These are phyloP conservation scores for Tenthredo mesomela DNA, from an alignment of 2,888 invertebrate genomes.

Conservation along the genomic window DNA sequence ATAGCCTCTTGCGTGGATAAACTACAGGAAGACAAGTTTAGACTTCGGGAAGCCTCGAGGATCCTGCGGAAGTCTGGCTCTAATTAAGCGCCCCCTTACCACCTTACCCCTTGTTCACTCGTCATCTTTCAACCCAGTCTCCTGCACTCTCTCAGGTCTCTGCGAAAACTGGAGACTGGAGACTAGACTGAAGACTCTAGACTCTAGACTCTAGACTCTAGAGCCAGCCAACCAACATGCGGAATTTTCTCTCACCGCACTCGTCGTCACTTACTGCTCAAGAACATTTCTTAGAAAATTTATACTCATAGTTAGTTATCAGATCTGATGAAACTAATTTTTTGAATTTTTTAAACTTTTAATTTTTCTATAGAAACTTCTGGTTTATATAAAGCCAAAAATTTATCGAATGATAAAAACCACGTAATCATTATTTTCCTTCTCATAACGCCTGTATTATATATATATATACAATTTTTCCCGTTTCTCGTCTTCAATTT, in stretches of 20 bases:
- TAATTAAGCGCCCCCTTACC: slow-evolving; percentile 75
- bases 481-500: neutral
- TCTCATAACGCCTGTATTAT: slow-evolving; percentile 62
- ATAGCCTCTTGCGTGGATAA: slow-evolving; percentile 46
- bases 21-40: slow-evolving; percentile 68
- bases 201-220: slow-evolving; percentile 29
- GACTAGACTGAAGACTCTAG: slow-evolving; percentile 32
- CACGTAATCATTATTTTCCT: slow-evolving; percentile 55
- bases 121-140: slow-evolving; percentile 59
- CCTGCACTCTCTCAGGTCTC: slow-evolving; percentile 67
- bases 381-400: neutral
- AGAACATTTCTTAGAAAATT: neutral
- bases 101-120: slow-evolving; percentile 58
- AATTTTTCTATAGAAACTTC: neutral
- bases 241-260: slow-evolving; percentile 30
- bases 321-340: neutral
- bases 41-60: slow-evolving; percentile 75
- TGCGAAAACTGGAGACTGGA: slow-evolving; percentile 54
- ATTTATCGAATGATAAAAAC: neutral
- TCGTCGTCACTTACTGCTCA: slow-evolving; percentile 19
- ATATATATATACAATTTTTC: neutral
- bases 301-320: neutral
- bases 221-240: slow-evolving; percentile 37
- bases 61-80: slow-evolving; percentile 77
- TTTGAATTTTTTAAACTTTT: neutral